phyloP scores from a whole-genome alignment of 2,113 vertebrate species.

The Aegithalos caudatus region DNA sequence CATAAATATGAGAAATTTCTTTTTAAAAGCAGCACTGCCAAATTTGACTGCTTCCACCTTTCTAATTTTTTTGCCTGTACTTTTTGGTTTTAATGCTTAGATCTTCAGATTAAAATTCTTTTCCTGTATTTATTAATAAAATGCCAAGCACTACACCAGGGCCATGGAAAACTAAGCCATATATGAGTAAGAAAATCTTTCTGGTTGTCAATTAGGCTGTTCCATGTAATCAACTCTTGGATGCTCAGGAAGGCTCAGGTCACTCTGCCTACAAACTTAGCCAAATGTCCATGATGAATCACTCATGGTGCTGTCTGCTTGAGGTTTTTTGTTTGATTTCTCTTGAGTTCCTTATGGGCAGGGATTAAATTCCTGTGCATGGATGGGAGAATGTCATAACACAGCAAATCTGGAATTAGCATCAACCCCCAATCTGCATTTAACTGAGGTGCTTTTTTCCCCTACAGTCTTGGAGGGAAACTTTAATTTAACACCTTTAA shows the following conservation, averaged over 20 bases:
- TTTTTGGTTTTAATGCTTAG: neutral
- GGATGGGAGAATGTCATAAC: neutral
- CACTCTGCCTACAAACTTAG: neutral
- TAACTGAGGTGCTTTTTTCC: neutral
- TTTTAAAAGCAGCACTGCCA: neutral
- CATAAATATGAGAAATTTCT: neutral
- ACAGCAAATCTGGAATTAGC: neutral
- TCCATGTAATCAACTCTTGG: neutral
- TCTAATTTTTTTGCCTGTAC: neutral
- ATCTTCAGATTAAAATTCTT: neutral
- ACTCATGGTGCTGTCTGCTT: neutral
- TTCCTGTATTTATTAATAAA: neutral
- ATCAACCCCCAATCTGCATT: neutral
- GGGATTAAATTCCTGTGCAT: neutral
- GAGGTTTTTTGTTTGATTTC: neutral
- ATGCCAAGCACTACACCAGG: neutral
- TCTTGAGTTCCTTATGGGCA: neutral
- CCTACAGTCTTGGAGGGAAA: neutral
- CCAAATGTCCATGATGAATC: fast-evolving
- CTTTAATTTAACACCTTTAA: neutral
- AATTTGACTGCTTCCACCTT: neutral
- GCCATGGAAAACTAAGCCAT: neutral
- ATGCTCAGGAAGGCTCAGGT: neutral
- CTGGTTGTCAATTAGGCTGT: neutral
- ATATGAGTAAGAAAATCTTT: neutral